Conservation (phyloP, 1,140 invertebrate genomes). For the Gyrodactylus salaris region DNA sequence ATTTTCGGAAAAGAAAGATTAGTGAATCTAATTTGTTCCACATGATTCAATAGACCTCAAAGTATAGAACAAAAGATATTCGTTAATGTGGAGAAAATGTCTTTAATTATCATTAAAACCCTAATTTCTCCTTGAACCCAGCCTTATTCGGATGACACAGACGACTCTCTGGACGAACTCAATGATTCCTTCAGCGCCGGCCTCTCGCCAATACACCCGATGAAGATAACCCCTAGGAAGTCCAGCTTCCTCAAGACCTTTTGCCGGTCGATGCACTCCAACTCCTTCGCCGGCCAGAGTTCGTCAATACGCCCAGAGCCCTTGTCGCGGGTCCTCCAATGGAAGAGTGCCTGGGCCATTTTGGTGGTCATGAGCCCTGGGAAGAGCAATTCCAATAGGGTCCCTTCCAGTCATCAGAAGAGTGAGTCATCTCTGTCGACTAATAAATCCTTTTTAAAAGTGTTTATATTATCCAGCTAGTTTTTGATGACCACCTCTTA, state of each 20-base stretch:
- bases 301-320: not conserved
- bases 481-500: too few species aligned
- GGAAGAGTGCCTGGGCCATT: not conserved
- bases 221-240: not conserved
- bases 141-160: not conserved
- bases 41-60: not conserved
- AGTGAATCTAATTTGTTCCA: not conserved
- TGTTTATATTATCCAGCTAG: too few species aligned
- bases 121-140: too few species aligned
- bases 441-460: too few species aligned
- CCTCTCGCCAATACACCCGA: not conserved
- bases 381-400: not conserved
- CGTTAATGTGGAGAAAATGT: not conserved
- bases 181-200: not conserved
- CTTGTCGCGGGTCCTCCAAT: not conserved
- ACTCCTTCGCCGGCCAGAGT: not conserved
- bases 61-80: not conserved
- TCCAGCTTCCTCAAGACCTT: not conserved
- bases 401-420: not conserved
- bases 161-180: not conserved
- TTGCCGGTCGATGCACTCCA: not conserved
- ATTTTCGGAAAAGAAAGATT: not conserved
- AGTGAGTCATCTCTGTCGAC: not conserved
- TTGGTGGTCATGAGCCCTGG: not conserved
- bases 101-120: too few species aligned